Evolutionary conservation across 2,888 invertebrate species (phyloP), one percentile per base, ranked within the genome.

Genomic region (Steromphala cineraria): DNA sequence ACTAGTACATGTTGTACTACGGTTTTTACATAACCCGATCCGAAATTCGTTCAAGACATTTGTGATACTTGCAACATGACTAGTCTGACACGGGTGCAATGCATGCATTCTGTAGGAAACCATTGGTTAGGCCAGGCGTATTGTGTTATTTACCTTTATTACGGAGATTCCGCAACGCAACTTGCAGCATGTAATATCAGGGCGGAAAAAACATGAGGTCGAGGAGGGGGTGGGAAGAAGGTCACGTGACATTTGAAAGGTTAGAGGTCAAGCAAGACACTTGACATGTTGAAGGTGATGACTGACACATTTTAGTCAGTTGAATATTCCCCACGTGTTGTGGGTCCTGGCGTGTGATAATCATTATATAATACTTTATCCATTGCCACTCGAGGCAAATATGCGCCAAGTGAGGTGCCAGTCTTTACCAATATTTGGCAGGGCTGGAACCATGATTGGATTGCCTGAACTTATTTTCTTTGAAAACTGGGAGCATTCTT

Each of bases 231-330:
- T 53, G 55, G 53, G 8, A 31, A 36, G 53, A 55, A 36, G 36
- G 55, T 21, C 31, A 53, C 31, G 76, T 55, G 76, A 55, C 76
- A 76, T 76, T 76, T 76, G 53, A 36, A 36, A 52, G 31, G 81
- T 79, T 75, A 79, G 77, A 76, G 79, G 79, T 75, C 79, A 76
- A 75, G 31, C 79, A 53, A 76, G 76, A 79, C 76, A 76, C 79
- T 81, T 81, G 81, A 79, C 81, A 81, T 79, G 81, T 31, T 31
- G 55, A 7, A 71, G 40, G 4, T 3, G 19, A 71, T 71, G 71
- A 71, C 71, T 71, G 71, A n/a, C 71, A 71, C 71, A 71, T 71
- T 71, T 71, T 36, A 71, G 40, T 71, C 71, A 71, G 10, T 71
- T 36, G 19, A 71, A 71, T 71, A 36, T 10, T 13, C 36, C 28